These are phyloP conservation scores for Melanotaenia trifasciata DNA, from an alignment of 2,797 vertebrate genomes.

Conservation along the genomic window DNA sequence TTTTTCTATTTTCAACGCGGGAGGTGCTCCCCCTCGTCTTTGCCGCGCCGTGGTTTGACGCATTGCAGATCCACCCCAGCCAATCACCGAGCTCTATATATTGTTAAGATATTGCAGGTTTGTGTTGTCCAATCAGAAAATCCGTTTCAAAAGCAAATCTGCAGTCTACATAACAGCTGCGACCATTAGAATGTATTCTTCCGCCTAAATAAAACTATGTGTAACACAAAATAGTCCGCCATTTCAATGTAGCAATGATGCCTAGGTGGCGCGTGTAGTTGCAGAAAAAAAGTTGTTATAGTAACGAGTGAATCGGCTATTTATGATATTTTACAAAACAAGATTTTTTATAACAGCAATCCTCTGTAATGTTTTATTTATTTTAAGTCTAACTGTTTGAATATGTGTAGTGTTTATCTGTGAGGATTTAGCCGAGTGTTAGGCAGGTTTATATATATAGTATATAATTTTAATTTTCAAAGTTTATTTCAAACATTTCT, in stretches of 20 bases:
- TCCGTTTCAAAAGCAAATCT: constrained; percentile 70
- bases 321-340: neutral
- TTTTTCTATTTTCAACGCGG: neutral
- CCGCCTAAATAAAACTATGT: constrained; percentile 81
- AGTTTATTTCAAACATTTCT: no score
- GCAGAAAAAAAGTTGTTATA: neutral
- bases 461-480: no score
- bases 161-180: constrained; percentile 64
- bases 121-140: constrained; percentile 71
- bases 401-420: no score
- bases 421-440: no score
- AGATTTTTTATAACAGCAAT: neutral
- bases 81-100: constrained; percentile 74
- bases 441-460: no score
- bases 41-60: constrained; percentile 81
- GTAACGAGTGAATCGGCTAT: neutral
- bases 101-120: constrained; percentile 76
- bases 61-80: constrained; percentile 83
- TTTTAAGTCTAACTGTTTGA: neutral
- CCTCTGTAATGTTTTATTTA: neutral
- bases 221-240: constrained; percentile 67
- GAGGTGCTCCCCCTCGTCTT: constrained; percentile 38
- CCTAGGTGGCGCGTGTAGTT: neutral
- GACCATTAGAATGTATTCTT: constrained; percentile 79
- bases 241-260: constrained; percentile 2